Percentiles rank a stretch among this genome's conserved stretches.
Evolutionary conservation across 2,113 vertebrate genomes (phyloP).

Genomic region (Paradoxurus hermaphroditus): DNA sequence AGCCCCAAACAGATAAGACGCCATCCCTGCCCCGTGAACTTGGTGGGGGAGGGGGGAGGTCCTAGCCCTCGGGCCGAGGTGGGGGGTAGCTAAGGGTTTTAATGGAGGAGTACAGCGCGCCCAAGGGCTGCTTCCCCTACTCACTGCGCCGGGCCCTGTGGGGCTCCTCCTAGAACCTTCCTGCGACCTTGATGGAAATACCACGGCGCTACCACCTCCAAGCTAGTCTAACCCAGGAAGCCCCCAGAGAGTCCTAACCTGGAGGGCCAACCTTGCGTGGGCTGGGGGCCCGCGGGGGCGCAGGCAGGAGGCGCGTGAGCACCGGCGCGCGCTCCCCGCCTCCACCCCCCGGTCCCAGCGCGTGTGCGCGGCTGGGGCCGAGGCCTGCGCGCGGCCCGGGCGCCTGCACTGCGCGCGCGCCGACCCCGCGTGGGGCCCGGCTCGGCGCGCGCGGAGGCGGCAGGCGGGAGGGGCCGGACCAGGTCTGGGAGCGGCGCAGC

Average conservation of each 20-base stretch:
- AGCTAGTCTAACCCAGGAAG: neutral
- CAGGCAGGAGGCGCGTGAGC: fast-evolving
- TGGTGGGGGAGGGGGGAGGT: neutral
- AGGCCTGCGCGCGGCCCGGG: slow-evolving; percentile 51
- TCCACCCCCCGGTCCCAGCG: neutral
- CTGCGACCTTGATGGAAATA: neutral
- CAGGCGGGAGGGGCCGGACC: neutral
- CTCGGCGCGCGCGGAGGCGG: slow-evolving; percentile 38
- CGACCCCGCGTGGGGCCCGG: slow-evolving; percentile 52
- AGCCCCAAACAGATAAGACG: neutral
- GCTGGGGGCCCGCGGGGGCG: neutral
- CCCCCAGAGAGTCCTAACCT: neutral
- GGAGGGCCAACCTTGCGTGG: neutral
- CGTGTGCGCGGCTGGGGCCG: slow-evolving; percentile 54
- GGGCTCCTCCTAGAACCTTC: neutral
- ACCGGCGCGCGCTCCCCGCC: neutral
- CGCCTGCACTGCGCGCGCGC: slow-evolving; percentile 59
- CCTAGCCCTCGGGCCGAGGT: neutral
- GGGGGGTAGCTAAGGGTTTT: neutral
- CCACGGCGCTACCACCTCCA: neutral
- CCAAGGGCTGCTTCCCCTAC: neutral
- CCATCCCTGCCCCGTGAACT: neutral
- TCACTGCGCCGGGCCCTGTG: neutral
- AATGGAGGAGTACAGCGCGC: neutral
- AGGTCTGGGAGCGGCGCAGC: neutral